Evolutionary conservation across 2,888 invertebrate genomes (phyloP).

Genomic region (Epirrhoe alternata): DNA sequence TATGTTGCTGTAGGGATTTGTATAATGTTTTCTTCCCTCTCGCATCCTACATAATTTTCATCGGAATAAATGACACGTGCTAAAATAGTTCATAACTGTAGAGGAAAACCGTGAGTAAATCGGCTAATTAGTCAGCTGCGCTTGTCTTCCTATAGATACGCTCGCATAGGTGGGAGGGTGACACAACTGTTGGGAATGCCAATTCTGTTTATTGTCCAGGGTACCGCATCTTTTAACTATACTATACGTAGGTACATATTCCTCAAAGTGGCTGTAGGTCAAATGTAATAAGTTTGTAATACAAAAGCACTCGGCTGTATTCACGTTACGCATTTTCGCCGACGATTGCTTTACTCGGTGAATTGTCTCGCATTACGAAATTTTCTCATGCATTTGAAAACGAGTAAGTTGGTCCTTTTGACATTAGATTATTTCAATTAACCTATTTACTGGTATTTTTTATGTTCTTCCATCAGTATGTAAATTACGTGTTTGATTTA

Average conservation of each 20-base stretch:
- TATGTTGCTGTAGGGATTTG: background rate
- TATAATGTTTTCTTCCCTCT: background rate
- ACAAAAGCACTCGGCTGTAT: background rate
- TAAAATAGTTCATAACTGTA: background rate
- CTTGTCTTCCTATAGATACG: background rate
- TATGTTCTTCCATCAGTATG: conserved; percentile 7
- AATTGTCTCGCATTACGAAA: background rate
- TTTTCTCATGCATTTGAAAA: conserved; percentile 2
- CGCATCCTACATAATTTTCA: background rate
- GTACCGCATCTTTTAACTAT: background rate
- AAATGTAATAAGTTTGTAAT: background rate
- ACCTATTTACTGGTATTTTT: background rate
- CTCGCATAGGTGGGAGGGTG: background rate
- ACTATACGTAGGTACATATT: too few species aligned
- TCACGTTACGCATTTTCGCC: conserved; percentile 2
- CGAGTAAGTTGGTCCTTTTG: background rate
- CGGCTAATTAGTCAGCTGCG: background rate
- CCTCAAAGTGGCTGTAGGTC: background rate
- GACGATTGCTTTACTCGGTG: conserved; percentile 4
- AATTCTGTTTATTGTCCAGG: background rate
- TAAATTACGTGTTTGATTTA: conserved; percentile 16
- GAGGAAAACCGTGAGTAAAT: background rate
- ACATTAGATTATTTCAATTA: background rate
- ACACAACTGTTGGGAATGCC: too few species aligned
- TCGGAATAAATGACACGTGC: background rate